phyloP scores from a whole-genome alignment of 2,888 invertebrate genomes.

The Amphiduros pacificus region DNA sequence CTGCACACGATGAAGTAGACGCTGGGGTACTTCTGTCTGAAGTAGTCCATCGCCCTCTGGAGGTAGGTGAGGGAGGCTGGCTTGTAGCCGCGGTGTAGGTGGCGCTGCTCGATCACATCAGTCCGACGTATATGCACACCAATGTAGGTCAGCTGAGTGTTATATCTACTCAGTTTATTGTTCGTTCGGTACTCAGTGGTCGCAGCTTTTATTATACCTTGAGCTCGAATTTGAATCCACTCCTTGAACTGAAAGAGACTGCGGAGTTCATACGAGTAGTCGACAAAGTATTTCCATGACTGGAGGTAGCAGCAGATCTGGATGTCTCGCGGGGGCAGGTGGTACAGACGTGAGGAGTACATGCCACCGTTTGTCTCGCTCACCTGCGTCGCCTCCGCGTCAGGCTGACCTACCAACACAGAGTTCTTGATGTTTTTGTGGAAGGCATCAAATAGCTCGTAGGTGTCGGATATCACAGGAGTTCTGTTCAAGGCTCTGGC shows the following conservation, averaged over 20 bases:
- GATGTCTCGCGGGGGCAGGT: constrained; percentile 9
- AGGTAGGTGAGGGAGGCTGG: constrained; percentile 14
- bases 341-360: constrained; percentile 4
- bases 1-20: constrained; percentile 10
- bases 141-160: constrained; percentile 3
- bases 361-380: constrained; percentile 9
- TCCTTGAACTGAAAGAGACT: constrained; percentile 17
- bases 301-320: constrained; percentile 22
- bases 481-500: constrained; percentile 9
- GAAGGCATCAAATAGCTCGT: constrained; percentile 9
- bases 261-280: constrained; percentile 12
- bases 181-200: background rate
- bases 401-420: background rate
- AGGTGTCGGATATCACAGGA: constrained; percentile 3
- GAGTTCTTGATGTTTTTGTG: background rate
- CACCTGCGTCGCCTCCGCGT: background rate
- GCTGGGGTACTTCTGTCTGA: constrained; percentile 5
- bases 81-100: constrained; percentile 14
- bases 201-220: background rate
- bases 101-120: constrained; percentile 7
- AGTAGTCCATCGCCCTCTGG: constrained; percentile 15
- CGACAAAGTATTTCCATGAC: constrained; percentile 23
- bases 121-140: constrained; percentile 14
- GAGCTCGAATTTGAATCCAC: background rate
- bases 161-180: background rate